Conservation (phyloP, 1,140 invertebrate species). For the Drosophila micromelanica region DNA sequence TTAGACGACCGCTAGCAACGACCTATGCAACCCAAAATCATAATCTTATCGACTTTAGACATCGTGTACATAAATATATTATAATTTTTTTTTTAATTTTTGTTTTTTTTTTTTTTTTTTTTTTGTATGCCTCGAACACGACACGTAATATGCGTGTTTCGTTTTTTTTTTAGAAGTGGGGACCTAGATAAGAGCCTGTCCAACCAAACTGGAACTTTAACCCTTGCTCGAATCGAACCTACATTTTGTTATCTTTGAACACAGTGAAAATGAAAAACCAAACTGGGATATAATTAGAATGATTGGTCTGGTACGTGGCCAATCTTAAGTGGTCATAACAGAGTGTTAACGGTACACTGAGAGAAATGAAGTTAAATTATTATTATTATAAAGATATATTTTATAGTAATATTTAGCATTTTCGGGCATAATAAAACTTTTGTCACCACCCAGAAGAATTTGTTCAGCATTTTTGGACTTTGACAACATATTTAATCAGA, state of each 20-base stretch:
- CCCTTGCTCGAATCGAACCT: constrained; percentile 9
- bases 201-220: constrained; percentile 4
- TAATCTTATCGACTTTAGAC: constrained; percentile 13
- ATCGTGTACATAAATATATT: constrained; percentile 7
- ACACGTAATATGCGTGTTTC: constrained; percentile 5
- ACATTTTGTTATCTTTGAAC: constrained; percentile 16
- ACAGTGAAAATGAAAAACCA: neutral
- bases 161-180: constrained; percentile 4
- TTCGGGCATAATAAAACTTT: too few relatives aligned
- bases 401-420: too few relatives aligned
- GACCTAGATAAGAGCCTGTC: constrained; percentile 7
- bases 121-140: neutral
- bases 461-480: too few relatives aligned
- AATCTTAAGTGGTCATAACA: neutral
- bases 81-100: neutral
- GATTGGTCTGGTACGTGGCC: neutral
- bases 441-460: too few relatives aligned
- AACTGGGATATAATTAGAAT: neutral
- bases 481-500: too few relatives aligned
- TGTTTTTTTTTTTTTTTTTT: too few relatives aligned
- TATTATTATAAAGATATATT: too few relatives aligned
- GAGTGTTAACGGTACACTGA: neutral
- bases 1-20: constrained; percentile 4
- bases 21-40: constrained; percentile 7
- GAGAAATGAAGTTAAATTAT: too few relatives aligned